Evolutionary conservation across 2,888 invertebrate species (phyloP).

Genomic region (Acrobasis repandana): DNA sequence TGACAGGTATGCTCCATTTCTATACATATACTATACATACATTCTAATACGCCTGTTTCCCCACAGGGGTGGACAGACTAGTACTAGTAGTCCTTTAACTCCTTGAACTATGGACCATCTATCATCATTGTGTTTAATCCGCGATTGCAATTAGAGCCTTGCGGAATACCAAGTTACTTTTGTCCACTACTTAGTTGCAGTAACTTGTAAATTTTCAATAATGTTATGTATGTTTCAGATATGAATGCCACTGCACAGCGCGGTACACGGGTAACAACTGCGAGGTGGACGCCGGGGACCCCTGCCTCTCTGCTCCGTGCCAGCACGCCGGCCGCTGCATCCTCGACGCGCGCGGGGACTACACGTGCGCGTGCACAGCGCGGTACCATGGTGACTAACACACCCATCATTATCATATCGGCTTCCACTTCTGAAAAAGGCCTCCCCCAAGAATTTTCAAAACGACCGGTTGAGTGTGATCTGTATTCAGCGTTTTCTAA

Average conservation of each 20-base stretch:
- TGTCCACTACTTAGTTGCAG: no score
- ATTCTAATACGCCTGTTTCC: neutral
- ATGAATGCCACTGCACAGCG: slow-evolving; percentile 92
- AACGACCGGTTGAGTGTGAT: no score
- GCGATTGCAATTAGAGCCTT: no score
- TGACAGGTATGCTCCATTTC: slow-evolving; percentile 77
- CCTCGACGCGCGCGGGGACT: slow-evolving; percentile 86
- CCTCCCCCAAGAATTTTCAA: no score
- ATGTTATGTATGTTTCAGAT: slow-evolving; percentile 57
- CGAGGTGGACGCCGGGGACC: slow-evolving; percentile 90
- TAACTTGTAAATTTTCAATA: no score
- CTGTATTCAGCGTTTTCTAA: no score
- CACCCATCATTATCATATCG: no score
- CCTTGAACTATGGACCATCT: no score
- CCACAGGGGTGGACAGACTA: no score
- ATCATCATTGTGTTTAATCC: neutral
- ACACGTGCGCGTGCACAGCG: slow-evolving; percentile 86
- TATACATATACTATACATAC: neutral
- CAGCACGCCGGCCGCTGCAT: slow-evolving; percentile 87
- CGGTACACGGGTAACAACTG: slow-evolving; percentile 94
- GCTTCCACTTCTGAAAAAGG: no score
- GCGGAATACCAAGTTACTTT: no score
- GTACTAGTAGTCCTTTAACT: no score
- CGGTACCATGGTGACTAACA: slow-evolving; percentile 83
- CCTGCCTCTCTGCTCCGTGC: slow-evolving; percentile 87